Conservation (phyloP, 1,140 invertebrate species). For the Agrypnia vestita region DNA sequence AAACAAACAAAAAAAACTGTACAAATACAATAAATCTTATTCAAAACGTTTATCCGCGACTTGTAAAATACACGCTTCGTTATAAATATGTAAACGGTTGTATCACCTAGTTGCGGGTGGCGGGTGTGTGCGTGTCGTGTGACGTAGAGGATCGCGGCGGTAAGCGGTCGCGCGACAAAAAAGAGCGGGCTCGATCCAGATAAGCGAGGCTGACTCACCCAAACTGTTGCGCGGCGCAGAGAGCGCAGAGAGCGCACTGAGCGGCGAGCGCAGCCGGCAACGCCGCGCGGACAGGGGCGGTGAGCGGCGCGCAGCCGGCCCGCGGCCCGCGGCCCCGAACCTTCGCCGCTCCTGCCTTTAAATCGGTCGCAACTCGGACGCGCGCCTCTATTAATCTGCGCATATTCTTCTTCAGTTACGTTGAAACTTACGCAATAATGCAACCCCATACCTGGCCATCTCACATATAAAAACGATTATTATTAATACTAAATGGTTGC, state of each 20-base stretch:
- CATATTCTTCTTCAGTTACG: too few relatives aligned
- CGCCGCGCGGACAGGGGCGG: conserved; percentile 30
- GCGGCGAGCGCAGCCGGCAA: neutral
- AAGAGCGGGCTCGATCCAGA: conserved; percentile 47
- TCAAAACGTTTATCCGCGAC: conserved; percentile 43
- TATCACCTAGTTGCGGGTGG: conserved; percentile 27
- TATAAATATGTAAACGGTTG: conserved; percentile 13
- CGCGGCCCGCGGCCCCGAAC: neutral
- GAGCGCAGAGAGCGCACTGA: neutral
- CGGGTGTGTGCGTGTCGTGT: conserved; percentile 21
- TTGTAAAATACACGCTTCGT: conserved; percentile 31
- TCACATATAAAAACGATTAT: too few relatives aligned
- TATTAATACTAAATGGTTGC: too few relatives aligned
- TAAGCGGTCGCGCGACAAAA: conserved; percentile 46
- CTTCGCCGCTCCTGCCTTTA: conserved; percentile 5
- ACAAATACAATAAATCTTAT: conserved; percentile 47
- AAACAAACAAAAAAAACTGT: conserved; percentile 44
- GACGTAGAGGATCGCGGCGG: conserved; percentile 46
- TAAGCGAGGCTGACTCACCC: conserved; percentile 46
- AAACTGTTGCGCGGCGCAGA: conserved; percentile 22
- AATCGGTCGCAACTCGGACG: neutral
- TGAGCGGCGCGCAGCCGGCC: conserved; percentile 5
- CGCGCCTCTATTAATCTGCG: neutral
- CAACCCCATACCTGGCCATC: too few relatives aligned
- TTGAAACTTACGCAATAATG: too few relatives aligned